These are phyloP conservation scores for Odocoileus virginianus DNA, from an alignment of 2,113 vertebrate genomes.

Conservation along the genomic window DNA sequence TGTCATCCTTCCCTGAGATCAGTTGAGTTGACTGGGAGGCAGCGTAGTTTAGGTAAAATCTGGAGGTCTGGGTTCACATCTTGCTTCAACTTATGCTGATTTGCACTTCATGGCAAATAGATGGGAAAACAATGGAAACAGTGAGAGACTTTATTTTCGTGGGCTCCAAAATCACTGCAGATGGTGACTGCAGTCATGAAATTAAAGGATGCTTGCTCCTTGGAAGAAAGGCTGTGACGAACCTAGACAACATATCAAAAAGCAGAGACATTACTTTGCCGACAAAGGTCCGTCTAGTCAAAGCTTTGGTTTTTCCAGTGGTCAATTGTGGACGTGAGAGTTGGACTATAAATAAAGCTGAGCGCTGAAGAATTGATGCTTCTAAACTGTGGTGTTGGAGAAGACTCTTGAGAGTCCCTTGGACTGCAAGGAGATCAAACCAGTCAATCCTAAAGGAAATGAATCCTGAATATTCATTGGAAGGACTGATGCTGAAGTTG, in stretches of 20 bases:
- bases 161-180: not conserved
- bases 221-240: not conserved
- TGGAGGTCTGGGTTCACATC: not conserved
- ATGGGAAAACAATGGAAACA: not conserved
- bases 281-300: not conserved
- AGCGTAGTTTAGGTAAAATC: not conserved
- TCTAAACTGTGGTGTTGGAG: not conserved
- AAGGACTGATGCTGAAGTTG: not conserved
- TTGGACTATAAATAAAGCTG: not conserved
- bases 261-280: not conserved
- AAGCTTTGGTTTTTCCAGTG: not conserved
- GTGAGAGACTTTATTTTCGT: not conserved
- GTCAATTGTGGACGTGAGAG: not conserved
- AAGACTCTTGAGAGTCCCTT: not conserved
- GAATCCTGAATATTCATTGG: not conserved
- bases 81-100: not conserved
- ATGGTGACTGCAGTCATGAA: not conserved
- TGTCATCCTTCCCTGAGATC: not conserved
- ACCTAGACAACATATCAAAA: not conserved
- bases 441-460: not conserved
- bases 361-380: not conserved
- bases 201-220: not conserved
- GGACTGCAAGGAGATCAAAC: not conserved
- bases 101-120: not conserved
- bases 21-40: not conserved